Base-by-base conservation (phyloP, 2,888 invertebrate genomes). In the Xestia rhomboidea region DNA sequence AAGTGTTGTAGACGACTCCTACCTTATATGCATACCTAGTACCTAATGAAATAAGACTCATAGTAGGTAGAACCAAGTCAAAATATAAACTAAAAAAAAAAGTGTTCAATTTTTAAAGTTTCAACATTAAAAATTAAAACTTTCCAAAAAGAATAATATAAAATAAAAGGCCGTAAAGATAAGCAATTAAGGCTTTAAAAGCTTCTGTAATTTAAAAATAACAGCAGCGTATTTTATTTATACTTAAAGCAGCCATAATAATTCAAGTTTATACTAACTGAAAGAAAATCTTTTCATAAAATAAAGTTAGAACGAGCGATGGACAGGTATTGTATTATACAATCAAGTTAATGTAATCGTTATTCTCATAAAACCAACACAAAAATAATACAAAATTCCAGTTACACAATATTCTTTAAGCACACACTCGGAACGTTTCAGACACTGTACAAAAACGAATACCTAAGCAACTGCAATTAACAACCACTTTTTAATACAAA, bases 381-480 rank as follows among this genome's bases (percentile, higher is more conserved):
- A 64, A 79, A 81, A 80, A 69, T 27, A 76, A 69, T 77, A 77
- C 51, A 79, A 84, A 77, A 84, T 83, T 82, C 72, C 76, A 84
- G 83, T 88, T 82, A 84, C 81, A 87, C 83, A 86, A 89, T 87
- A 85, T 85, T 84, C 78, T 80, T 73, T 73, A 82, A 87, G 81
- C 87, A 84, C 82, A 85, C 84, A 88, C 87, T 84, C 77, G 51
- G 66, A 73, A 69, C 73, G 79, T 76, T 79, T 63, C 87, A 86
- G 87, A 89, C 88, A 86, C 80, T 68, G 79, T 75, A 83, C 79
- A 88, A 88, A 89, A 88, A 87, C 86, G 81, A 89, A 90, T 85
- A 86, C 79, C 76, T 87, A 89, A 88, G 89, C 88, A 90, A 88
- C 87, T 88, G 89, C 91, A 92, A 91, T 92, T 92, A 92, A 89